These are phyloP conservation scores for Drosophila paucipuncta DNA, from an alignment of 2,888 invertebrate genomes.

Conservation along the genomic window DNA sequence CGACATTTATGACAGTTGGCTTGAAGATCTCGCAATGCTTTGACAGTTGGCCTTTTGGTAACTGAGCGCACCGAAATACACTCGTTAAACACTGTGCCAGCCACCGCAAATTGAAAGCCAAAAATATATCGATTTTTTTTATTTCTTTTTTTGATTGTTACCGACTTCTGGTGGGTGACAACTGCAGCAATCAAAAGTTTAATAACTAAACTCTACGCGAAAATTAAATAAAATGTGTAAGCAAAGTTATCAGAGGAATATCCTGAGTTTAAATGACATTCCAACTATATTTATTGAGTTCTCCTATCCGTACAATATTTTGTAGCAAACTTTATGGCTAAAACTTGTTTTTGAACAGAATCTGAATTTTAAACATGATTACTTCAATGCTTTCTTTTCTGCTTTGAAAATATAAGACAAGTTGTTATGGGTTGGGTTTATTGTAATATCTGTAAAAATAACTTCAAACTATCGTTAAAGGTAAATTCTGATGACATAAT, in stretches of 20 bases:
- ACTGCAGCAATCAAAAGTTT: constrained; percentile 47
- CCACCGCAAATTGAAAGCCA: constrained; percentile 48
- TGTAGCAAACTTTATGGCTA: neutral
- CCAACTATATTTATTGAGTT: neutral
- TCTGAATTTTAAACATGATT: neutral
- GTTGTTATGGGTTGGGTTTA: neutral
- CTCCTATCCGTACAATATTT: neutral
- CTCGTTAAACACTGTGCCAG: constrained; percentile 25
- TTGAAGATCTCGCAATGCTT: constrained; percentile 65
- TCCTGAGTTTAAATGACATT: neutral
- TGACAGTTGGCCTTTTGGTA: constrained; percentile 62
- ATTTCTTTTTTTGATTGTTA: constrained; percentile 1
- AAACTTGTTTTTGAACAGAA: neutral
- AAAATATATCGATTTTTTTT: constrained; percentile 29
- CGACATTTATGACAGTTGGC: constrained; percentile 75
- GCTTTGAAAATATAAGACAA: neutral
- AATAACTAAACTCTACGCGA: constrained; percentile 24
- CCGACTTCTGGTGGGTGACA: constrained; percentile 25
- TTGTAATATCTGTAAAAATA: neutral
- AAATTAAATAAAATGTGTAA: constrained; percentile 1
- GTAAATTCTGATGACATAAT: neutral
- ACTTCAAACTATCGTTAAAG: neutral
- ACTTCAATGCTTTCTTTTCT: neutral
- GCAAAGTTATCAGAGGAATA: neutral
- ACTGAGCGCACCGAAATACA: constrained; percentile 31